Base-by-base conservation (phyloP, 2,888 invertebrate species). In the Ariolimax columbianus region DNA sequence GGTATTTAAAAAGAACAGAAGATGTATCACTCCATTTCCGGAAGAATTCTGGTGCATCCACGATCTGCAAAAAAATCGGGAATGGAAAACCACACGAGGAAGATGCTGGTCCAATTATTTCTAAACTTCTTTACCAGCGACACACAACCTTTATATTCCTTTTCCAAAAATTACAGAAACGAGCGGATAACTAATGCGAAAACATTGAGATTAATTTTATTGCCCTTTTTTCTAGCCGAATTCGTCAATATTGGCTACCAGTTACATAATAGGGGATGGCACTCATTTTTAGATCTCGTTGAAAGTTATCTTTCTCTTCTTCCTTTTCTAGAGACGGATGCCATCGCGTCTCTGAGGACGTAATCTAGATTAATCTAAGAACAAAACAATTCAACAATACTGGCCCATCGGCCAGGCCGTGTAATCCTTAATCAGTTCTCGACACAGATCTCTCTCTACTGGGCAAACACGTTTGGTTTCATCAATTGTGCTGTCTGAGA, bases 321-420 rank as follows among this genome's bases (percentile, higher is more conserved):
- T 38, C 55, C 51, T 6, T 11, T 55, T 77, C 30, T 30, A n/a
- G n/a, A 36, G n/a, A 1, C 2, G 63, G 55, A 77, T n/a, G 30
- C 11, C 19, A 17, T 11, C 11, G 47, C 40, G 26, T 38, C 68
- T 17, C 14, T 19, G 1, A 36, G 9, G 68, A 47, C 47, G 9
- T 68, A 68, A 80, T 80, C 80, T n/a, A n/a, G 80, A 80, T 80
- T 80, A 80, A 80, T 80, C 68, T 80, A 36, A n/a, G 68, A 33
- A 80, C 68, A 80, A 80, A 68, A 47, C 40, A 80, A 68, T 68
- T 68, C 23, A 66, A 80, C 80, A 68, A 80, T 47, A 23, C 30
- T 43, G 66, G n/a, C 47, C 80, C n/a, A 0, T 38, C 38, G 36
- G 36, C 59, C 36, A 63, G 7, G 59, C 26, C n/a, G 26, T 63